phyloP scores from a whole-genome alignment of 2,113 vertebrate genomes.

The Uropsilus gracilis region DNA sequence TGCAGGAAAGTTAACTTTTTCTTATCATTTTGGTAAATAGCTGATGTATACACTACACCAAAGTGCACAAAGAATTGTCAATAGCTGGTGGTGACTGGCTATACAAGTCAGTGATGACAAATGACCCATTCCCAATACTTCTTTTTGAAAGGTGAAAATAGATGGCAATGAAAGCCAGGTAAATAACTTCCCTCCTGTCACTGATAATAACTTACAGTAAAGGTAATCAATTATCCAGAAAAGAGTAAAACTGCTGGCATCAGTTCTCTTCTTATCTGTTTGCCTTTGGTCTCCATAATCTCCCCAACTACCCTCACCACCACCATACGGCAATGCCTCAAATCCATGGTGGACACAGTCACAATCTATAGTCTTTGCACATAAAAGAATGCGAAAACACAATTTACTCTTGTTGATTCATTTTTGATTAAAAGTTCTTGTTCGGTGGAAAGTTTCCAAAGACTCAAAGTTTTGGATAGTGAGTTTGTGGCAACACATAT shows the following conservation, averaged over 20 bases:
- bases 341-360: not conserved
- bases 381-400: not conserved
- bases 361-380: not conserved
- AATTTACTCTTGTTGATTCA: not conserved
- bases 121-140: not conserved
- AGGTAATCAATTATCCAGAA: not conserved
- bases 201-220: not conserved
- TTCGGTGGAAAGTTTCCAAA: not conserved
- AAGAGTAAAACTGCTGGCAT: not conserved
- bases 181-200: not conserved
- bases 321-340: not conserved
- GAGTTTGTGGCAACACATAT: not conserved
- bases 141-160: conserved; percentile 22
- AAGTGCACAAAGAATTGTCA: not conserved
- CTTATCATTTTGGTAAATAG: not conserved
- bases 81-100: not conserved
- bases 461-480: not conserved
- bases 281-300: not conserved
- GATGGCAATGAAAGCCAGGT: not conserved
- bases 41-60: not conserved
- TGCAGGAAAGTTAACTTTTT: not conserved
- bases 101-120: not conserved
- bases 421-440: not conserved
- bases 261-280: not conserved
- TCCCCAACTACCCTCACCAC: not conserved